Evolutionary conservation across 2,113 vertebrate genomes (phyloP).

Genomic region (Phocoena sinus): DNA sequence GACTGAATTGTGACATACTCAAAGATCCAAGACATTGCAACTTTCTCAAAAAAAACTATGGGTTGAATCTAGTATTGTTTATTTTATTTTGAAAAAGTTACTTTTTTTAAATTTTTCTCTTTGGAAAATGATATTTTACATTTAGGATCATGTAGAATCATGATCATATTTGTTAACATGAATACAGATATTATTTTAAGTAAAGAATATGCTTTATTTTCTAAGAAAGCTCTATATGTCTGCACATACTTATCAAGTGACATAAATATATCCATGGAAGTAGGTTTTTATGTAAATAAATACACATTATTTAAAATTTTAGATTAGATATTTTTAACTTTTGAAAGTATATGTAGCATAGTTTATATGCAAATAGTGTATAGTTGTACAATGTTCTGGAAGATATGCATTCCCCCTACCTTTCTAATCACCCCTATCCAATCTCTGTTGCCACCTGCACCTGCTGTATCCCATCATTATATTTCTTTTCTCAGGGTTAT

Average conservation of each 20-base stretch:
- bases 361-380: neutral
- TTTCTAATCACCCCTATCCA: neutral
- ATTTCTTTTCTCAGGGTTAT: neutral
- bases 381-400: neutral
- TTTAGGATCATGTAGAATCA: neutral
- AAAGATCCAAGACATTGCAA: neutral
- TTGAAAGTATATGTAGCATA: neutral
- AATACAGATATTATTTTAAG: neutral
- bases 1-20: neutral
- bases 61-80: neutral
- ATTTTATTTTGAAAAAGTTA: neutral
- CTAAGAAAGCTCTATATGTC: neutral
- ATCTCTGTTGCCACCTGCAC: neutral
- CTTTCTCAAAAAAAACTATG: neutral
- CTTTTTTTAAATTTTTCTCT: neutral
- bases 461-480: neutral
- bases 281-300: neutral
- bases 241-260: neutral
- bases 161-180: neutral
- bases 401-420: fast-evolving
- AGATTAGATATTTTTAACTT: neutral
- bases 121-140: neutral
- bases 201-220: neutral
- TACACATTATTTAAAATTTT: neutral
- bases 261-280: neutral